Base-by-base conservation (phyloP, 2,797 vertebrate species). In the Valencia hispanica region DNA sequence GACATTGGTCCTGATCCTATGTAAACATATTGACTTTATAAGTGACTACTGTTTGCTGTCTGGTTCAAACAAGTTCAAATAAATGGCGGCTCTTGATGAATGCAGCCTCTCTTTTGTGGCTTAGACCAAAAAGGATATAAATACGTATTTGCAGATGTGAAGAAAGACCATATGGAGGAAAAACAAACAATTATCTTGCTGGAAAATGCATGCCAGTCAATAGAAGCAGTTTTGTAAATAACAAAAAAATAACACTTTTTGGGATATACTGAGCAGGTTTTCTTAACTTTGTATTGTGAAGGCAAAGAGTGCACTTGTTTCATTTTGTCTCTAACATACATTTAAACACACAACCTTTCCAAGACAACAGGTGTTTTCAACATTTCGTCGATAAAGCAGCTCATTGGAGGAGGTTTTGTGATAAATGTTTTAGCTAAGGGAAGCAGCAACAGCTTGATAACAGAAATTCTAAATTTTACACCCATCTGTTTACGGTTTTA, bases 141-240 rank as follows among this genome's bases (percentile, higher is more conserved):
- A n/a, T n/a, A 76, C 34, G 39, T 22, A 36, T 77, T 81, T 70
- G 71, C 57, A 65, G 27, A 68, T 47, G 63, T 5, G 74, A n/a
- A 20, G 5, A 72, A 82, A 80, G 72, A 85, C 81, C 50, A 72
- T 73, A 65, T 84, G 74, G 25, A 71, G 15, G 78, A 51, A 79
- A 69, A 86, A 73, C 25, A 15, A 63, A 75, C 80, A 88, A 85
- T 86, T 86, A 84, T 86, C 71, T 66, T 43, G 12, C 74, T 15
- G 74, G 72, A 89, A 84, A 79, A 74, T 68, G 80, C 66, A 78
- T 25, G 43, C 6, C 41, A 36, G 76, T 86, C 84, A 47, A 82
- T 86, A 78, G 57, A 43, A 41, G 57, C 69, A 30, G 50, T 69
- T 75, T 53, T 27, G 32, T 68, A 79, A 84, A 84, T 8, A 72